Percentiles rank a stretch among this genome's conserved stretches.
Conservation (phyloP, 2,113 vertebrate genomes). For the Lagopus leucura region DNA sequence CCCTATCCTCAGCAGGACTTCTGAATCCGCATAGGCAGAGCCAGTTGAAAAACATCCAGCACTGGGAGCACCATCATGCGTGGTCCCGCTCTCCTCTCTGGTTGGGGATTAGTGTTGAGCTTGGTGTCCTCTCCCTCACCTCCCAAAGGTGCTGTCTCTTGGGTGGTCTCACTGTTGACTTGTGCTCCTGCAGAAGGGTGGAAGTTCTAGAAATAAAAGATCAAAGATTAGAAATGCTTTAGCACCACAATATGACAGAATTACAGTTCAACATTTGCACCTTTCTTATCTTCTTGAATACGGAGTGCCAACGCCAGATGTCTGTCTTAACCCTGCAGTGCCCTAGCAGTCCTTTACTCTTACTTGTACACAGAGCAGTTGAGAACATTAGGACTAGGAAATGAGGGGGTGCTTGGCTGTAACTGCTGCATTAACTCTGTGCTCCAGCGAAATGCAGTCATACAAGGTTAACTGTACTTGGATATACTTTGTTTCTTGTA, state of each 20-base stretch:
- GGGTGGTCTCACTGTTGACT: neutral
- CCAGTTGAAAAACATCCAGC: neutral
- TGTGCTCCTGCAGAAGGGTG: neutral
- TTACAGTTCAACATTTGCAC: neutral
- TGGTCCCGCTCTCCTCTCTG: neutral
- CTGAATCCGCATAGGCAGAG: neutral
- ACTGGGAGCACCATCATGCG: accelerated
- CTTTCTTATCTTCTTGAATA: neutral
- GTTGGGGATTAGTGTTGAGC: neutral
- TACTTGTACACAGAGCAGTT: neutral
- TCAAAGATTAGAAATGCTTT: neutral
- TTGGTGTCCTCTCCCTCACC: neutral
- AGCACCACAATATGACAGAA: neutral
- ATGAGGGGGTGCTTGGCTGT: neutral
- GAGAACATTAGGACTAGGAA: neutral
- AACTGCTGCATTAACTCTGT: neutral
- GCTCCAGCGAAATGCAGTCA: neutral
- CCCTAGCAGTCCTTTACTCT: neutral
- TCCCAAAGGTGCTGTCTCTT: neutral
- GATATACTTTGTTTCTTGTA: too few species aligned
- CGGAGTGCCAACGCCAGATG: neutral
- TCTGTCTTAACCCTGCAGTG: neutral
- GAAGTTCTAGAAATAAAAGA: neutral
- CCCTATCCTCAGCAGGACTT: accelerated
- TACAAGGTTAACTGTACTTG: neutral